Percentiles rank a stretch among this genome's conserved stretches.
Conservation (phyloP, 2,888 invertebrate genomes). For the Galeopsomyia nigrocyanea region DNA sequence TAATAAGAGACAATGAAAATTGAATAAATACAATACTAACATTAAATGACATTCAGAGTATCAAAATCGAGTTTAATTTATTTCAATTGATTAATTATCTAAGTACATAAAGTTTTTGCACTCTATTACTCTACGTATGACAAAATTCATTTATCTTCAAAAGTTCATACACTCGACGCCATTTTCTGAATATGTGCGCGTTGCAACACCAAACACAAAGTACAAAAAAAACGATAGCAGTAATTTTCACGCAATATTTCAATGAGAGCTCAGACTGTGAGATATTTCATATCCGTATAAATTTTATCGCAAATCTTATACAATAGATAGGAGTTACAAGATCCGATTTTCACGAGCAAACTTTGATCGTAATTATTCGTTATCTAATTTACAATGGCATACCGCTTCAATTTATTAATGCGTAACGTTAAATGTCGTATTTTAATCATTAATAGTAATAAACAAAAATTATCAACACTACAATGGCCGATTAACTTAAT, state of each 20-base stretch:
- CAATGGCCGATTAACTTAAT: slow-evolving; percentile 6
- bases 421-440: slow-evolving; percentile 1
- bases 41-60: too few relatives aligned
- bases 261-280: slow-evolving; percentile 37
- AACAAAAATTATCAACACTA: slow-evolving; percentile 16
- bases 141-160: neutral
- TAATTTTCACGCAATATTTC: slow-evolving; percentile 11
- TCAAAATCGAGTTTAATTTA: too few relatives aligned
- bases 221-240: slow-evolving; percentile 17
- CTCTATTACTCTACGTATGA: slow-evolving; percentile 1
- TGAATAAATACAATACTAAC: too few relatives aligned
- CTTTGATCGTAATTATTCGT: neutral
- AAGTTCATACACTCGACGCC: neutral
- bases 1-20: too few relatives aligned
- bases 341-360: slow-evolving; percentile 12
- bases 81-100: too few relatives aligned
- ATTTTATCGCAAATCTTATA: neutral
- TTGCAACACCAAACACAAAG: slow-evolving; percentile 2
- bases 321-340: neutral
- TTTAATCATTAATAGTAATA: slow-evolving; percentile 7
- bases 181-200: neutral
- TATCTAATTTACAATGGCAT: slow-evolving; percentile 22
- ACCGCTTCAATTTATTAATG: slow-evolving; percentile 4
- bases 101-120: too few relatives aligned
- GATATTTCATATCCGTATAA: slow-evolving; percentile 24